A percentile compares a stretch with the other conserved stretches of the same genome.
Conservation (phyloP, 2,113 vertebrate genomes). For the Osmerus mordax region DNA sequence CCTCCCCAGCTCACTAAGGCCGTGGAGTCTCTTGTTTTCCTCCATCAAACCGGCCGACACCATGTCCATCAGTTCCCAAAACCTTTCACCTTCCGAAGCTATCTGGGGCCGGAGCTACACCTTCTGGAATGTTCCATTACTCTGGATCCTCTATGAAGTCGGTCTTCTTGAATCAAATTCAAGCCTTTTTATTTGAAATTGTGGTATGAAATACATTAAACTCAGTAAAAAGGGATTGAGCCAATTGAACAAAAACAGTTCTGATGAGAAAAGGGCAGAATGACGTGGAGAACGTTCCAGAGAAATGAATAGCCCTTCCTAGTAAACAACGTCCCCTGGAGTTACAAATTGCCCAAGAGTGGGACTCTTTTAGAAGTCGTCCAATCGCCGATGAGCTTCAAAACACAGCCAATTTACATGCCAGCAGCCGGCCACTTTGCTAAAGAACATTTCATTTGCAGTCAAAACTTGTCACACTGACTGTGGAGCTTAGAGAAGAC, state of each 20-base stretch:
- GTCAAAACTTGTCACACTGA: slow-evolving; percentile 53
- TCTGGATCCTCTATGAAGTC: neutral
- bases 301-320: neutral
- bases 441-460: slow-evolving; percentile 54
- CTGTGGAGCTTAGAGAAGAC: slow-evolving; percentile 48
- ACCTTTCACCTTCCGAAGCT: slow-evolving; percentile 50
- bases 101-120: slow-evolving; percentile 27
- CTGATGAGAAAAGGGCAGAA: too few relatives aligned
- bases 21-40: slow-evolving; percentile 64
- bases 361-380: slow-evolving; percentile 29
- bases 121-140: too few relatives aligned
- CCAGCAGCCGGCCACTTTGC: slow-evolving; percentile 25
- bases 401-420: slow-evolving; percentile 47
- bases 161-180: neutral
- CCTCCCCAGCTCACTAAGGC: slow-evolving; percentile 61
- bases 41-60: slow-evolving; percentile 51
- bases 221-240: too few relatives aligned
- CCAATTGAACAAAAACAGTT: too few relatives aligned
- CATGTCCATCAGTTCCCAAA: slow-evolving; percentile 52
- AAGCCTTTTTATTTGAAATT: neutral
- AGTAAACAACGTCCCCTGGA: neutral
- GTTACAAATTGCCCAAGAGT: slow-evolving; percentile 33
- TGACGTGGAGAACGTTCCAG: neutral
- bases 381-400: slow-evolving; percentile 52
- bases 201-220: too few relatives aligned